Conservation (phyloP, 2,797 vertebrate genomes). For the Acanthurus lineatus region DNA sequence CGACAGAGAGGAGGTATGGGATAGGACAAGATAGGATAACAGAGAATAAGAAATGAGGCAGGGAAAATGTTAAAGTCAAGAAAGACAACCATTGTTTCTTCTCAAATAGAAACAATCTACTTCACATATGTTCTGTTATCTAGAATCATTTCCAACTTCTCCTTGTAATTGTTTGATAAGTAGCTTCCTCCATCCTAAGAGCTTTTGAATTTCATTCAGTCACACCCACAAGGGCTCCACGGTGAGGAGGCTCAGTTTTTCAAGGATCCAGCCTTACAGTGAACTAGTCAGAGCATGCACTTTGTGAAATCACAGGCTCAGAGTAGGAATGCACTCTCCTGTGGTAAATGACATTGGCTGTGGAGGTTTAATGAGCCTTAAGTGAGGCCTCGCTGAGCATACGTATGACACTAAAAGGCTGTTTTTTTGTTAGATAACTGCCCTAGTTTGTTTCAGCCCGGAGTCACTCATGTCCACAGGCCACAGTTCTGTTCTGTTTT, state of each 20-base stretch:
- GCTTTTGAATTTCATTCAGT: neutral
- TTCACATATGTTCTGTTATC: conserved; percentile 1
- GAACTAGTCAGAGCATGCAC: conserved; percentile 72
- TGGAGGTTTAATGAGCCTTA: conserved; percentile 45
- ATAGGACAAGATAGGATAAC: conserved; percentile 12
- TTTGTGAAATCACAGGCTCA: conserved; percentile 39
- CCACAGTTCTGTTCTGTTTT: conserved; percentile 39
- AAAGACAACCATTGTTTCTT: conserved; percentile 16
- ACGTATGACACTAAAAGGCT: conserved; percentile 42
- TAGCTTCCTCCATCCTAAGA: neutral
- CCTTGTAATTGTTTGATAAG: conserved; percentile 14
- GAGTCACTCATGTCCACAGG: conserved; percentile 56
- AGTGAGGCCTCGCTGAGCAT: conserved; percentile 43
- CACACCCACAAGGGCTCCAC: conserved; percentile 51
- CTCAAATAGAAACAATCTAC: neutral
- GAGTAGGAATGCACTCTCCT: conserved; percentile 52
- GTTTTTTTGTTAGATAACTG: conserved; percentile 70
- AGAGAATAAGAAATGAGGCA: neutral
- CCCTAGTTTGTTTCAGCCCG: conserved; percentile 66
- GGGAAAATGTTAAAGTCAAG: neutral
- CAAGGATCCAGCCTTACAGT: conserved; percentile 16
- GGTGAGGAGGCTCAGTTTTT: conserved; percentile 8
- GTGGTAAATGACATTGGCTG: conserved; percentile 37
- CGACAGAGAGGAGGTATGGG: conserved; percentile 47
- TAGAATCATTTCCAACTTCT: neutral